Percentiles rank a stretch among this genome's conserved stretches.
Evolutionary conservation across 1,140 invertebrate genomes (phyloP).

Genomic region (Hestina assimilis): DNA sequence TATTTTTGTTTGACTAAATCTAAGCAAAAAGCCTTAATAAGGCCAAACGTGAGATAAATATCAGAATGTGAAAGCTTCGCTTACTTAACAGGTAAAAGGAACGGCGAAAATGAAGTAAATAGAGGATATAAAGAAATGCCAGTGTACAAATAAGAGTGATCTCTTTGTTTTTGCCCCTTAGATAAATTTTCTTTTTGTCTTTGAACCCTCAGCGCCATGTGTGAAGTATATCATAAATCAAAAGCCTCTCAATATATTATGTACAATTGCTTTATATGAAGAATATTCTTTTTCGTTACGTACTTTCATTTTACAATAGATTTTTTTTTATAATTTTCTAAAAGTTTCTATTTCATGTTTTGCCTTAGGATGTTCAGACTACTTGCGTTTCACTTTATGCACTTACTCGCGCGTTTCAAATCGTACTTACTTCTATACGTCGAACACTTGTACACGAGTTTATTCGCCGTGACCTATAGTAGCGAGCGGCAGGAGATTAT

Average conservation of each 20-base stretch:
- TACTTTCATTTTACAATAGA: no score
- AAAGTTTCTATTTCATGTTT: no score
- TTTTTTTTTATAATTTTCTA: no score
- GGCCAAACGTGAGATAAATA: constrained; percentile 17
- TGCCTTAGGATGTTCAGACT: no score
- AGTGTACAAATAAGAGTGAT: constrained; percentile 31
- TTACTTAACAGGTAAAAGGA: constrained; percentile 30
- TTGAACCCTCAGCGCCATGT: constrained; percentile 61
- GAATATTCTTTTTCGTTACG: constrained; percentile 9
- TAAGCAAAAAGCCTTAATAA: no score
- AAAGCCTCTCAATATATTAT: constrained; percentile 64
- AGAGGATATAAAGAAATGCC: constrained; percentile 38
- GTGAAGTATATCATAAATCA: constrained; percentile 65
- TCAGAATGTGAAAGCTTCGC: constrained; percentile 22
- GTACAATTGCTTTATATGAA: constrained; percentile 39
- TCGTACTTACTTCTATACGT: no score
- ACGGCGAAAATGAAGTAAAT: constrained; percentile 27
- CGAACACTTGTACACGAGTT: no score
- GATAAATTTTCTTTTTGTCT: constrained; percentile 64
- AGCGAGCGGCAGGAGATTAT: no score
- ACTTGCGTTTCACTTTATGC: no score
- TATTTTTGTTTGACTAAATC: no score
- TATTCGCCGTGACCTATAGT: no score
- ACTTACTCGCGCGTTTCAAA: no score
- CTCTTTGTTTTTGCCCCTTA: constrained; percentile 50